Conservation (phyloP, 37 sponge, comb jelly and placozoan species). For the Aphrocallistes beatrix region DNA sequence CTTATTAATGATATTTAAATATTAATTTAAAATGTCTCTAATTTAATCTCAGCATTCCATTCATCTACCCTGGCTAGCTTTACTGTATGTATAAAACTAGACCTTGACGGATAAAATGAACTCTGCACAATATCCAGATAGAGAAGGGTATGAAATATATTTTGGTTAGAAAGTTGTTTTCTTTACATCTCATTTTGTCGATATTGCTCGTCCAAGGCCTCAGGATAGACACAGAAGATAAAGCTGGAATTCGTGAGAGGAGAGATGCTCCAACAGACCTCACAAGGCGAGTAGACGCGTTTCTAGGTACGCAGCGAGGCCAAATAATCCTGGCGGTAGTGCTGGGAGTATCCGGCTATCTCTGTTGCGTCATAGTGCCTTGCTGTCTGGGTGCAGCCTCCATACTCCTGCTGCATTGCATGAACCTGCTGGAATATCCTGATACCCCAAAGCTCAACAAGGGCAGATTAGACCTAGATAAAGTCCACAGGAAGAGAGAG, state of each 20-base stretch:
- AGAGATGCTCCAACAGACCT: neutral
- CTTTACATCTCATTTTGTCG: too few relatives aligned
- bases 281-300: neutral
- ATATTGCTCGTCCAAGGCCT: too few relatives aligned
- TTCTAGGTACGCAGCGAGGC: neutral
- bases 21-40: too few relatives aligned
- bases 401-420: neutral
- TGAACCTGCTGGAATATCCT: neutral
- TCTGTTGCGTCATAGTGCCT: neutral
- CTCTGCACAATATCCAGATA: too few relatives aligned
- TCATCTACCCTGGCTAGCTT: too few relatives aligned
- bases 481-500: neutral
- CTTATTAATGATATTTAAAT: too few relatives aligned
- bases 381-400: neutral
- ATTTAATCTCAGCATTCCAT: too few relatives aligned
- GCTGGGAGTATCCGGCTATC: neutral
- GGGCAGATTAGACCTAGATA: too few relatives aligned
- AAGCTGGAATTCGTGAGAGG: neutral
- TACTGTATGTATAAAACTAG: too few relatives aligned
- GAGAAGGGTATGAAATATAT: too few relatives aligned
- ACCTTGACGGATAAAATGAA: too few relatives aligned
- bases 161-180: too few relatives aligned
- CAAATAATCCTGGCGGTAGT: neutral
- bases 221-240: neutral
- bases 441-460: neutral